Conservation (phyloP, 2,797 vertebrate genomes). For the Eulemur mongoz region DNA sequence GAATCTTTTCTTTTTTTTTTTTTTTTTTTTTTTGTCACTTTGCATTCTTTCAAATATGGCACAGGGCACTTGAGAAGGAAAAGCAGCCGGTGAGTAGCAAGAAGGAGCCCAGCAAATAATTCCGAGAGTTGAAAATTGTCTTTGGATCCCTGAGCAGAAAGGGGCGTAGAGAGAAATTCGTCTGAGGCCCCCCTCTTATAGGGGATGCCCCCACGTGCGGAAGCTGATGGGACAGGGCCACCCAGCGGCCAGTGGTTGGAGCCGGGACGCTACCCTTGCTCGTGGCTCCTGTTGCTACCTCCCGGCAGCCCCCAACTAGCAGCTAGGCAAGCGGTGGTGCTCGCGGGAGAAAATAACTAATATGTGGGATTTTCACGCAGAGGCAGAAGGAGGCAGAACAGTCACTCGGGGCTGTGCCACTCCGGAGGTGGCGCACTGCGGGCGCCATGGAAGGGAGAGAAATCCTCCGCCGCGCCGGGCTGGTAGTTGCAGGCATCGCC, state of each 20-base stretch:
- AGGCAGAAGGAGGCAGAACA: background rate
- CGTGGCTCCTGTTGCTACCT: accelerated
- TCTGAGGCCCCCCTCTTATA: background rate
- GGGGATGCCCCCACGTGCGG: accelerated
- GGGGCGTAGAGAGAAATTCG: background rate
- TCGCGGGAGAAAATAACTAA: accelerated
- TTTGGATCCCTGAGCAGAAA: background rate
- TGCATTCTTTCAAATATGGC: background rate
- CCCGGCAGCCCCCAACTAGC: background rate
- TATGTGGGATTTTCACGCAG: background rate
- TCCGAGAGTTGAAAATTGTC: background rate
- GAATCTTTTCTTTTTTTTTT: background rate
- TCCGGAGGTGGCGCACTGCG: accelerated
- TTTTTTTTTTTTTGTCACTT: background rate
- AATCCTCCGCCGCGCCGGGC: background rate
- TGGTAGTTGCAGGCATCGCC: background rate
- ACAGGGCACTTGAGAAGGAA: slow-evolving; percentile 71
- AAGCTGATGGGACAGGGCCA: background rate
- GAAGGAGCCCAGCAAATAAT: background rate
- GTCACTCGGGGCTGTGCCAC: background rate
- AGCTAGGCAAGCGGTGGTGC: background rate
- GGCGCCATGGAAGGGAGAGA: accelerated
- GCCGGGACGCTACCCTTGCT: accelerated
- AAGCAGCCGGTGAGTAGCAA: slow-evolving; percentile 25
- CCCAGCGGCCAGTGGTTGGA: background rate